Evolutionary conservation across 2,888 invertebrate species (phyloP).

Genomic region (Ormia ochracea): DNA sequence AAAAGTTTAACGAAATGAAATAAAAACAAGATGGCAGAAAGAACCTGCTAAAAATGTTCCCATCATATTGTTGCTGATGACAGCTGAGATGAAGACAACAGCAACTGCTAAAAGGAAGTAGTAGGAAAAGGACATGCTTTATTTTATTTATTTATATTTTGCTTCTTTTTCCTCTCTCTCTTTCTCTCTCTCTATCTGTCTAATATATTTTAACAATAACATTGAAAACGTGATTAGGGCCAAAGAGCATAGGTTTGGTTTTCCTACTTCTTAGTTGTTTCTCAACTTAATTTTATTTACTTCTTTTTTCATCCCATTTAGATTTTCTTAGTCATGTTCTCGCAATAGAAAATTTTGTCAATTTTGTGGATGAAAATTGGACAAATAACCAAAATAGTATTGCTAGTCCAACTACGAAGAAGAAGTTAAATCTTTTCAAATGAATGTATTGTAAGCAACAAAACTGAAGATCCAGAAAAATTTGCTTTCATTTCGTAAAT

Average conservation of each 20-base stretch:
- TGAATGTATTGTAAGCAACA: background rate
- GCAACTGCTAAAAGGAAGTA: conserved; percentile 34
- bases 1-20: conserved; percentile 13
- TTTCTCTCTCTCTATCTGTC: no score
- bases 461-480: background rate
- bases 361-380: conserved; percentile 42
- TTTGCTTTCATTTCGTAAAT: background rate
- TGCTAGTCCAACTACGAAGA: background rate
- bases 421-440: conserved; percentile 4
- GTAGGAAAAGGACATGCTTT: conserved; percentile 32
- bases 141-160: conserved; percentile 3
- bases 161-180: no score
- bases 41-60: conserved; percentile 20
- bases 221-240: conserved; percentile 56
- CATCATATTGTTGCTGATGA: conserved; percentile 38
- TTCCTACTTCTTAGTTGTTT: conserved; percentile 7
- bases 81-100: background rate
- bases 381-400: conserved; percentile 42
- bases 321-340: conserved; percentile 7
- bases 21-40: conserved; percentile 18
- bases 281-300: conserved; percentile 15
- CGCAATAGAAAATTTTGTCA: conserved; percentile 40
- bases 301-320: background rate
- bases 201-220: conserved; percentile 29
- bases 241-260: conserved; percentile 48